These are phyloP conservation scores for Spisula solida DNA, from an alignment of 2,888 invertebrate species.

Conservation along the genomic window DNA sequence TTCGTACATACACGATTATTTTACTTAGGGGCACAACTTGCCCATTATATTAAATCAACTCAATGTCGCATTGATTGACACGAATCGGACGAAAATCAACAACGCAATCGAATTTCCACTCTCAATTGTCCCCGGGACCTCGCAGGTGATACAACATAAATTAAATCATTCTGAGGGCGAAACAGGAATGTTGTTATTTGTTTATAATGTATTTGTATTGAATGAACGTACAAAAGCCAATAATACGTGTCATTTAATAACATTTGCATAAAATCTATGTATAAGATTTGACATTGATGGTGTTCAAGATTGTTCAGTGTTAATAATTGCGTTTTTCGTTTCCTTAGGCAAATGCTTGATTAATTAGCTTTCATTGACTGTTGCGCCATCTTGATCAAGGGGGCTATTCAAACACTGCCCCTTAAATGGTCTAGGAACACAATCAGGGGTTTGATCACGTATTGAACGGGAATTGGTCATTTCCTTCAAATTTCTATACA, in stretches of 20 bases:
- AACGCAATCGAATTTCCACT: not conserved
- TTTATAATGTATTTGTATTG: slow-evolving; percentile 10
- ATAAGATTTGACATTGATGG: slow-evolving; percentile 2
- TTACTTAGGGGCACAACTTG: not conserved
- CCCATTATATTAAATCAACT: not conserved
- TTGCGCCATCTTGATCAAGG: slow-evolving; percentile 38
- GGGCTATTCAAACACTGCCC: slow-evolving; percentile 13
- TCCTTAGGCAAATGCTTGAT: slow-evolving; percentile 45
- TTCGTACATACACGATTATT: not conserved
- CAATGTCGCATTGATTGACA: slow-evolving; percentile 37
- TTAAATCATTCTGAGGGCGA: slow-evolving; percentile 7
- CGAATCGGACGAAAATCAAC: not conserved
- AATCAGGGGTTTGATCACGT: not conserved
- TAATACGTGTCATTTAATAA: slow-evolving; percentile 40
- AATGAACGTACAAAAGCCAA: slow-evolving; percentile 29
- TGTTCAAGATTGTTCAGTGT: not conserved
- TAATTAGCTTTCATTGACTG: slow-evolving; percentile 21
- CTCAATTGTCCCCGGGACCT: not conserved
- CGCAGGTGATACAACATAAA: slow-evolving; percentile 33
- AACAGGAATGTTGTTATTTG: slow-evolving; percentile 27
- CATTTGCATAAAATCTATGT: slow-evolving; percentile 42
- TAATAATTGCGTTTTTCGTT: slow-evolving; percentile 35
- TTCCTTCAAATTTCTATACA: slow-evolving; percentile 33
- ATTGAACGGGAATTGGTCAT: not conserved
- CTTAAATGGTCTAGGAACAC: not conserved